Evolutionary conservation across 2,113 vertebrate genomes (phyloP).

Genomic region (Chiloscyllium plagiosum): DNA sequence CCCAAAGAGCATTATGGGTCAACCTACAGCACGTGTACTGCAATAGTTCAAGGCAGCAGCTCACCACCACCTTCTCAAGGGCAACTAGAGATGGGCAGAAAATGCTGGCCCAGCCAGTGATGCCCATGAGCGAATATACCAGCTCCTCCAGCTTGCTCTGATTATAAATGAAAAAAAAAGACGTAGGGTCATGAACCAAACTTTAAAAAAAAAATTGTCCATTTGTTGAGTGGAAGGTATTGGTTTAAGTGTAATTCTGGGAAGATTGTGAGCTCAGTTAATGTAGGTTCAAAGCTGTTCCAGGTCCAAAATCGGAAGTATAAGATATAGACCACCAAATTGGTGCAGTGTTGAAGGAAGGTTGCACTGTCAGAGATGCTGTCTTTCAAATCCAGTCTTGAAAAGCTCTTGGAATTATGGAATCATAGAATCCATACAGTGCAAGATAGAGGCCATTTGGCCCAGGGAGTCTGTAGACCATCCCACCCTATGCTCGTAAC

Average conservation of each 20-base stretch:
- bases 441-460: no score
- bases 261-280: background rate
- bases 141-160: background rate
- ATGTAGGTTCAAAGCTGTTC: no score
- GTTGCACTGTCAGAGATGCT: background rate
- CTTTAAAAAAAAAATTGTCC: background rate
- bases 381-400: background rate
- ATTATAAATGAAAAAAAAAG: background rate
- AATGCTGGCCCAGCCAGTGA: no score
- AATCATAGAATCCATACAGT: no score
- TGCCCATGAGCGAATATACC: background rate
- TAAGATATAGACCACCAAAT: background rate
- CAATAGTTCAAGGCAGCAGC: no score
- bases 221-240: background rate
- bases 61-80: no score
- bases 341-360: background rate
- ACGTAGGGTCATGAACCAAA: background rate
- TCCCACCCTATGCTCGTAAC: no score
- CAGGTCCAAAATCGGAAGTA: no score
- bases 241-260: background rate
- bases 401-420: background rate
- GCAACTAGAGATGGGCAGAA: no score
- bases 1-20: no score
- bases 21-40: no score
- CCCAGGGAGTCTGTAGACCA: no score